A percentile compares a stretch with the other conserved stretches of the same genome.
phyloP scores from a whole-genome alignment of 2,797 vertebrate genomes.

The Sebastes itinus region DNA sequence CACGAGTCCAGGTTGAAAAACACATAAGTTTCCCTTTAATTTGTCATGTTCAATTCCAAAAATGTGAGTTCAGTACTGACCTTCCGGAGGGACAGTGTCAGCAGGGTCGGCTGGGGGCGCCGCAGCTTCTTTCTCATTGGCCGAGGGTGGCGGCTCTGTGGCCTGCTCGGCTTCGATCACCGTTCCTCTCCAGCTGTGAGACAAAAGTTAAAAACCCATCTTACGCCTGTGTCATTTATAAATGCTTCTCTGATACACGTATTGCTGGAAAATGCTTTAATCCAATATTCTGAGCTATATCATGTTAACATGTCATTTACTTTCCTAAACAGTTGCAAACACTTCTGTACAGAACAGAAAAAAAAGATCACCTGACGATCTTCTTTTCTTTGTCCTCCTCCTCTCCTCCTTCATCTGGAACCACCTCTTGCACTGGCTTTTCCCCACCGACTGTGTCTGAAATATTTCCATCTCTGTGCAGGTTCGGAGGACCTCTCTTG shows the following conservation, averaged over 20 bases:
- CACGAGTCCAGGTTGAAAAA: not conserved
- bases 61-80: slow-evolving; percentile 39
- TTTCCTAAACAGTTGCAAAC: not conserved
- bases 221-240: not conserved
- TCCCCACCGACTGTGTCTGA: slow-evolving; percentile 59
- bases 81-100: slow-evolving; percentile 44
- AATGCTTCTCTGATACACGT: not conserved
- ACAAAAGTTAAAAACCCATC: not conserved
- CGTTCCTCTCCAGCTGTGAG: slow-evolving; percentile 90
- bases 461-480: slow-evolving; percentile 69
- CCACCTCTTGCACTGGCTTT: slow-evolving; percentile 33
- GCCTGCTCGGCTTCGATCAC: slow-evolving; percentile 90
- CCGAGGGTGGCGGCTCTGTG: slow-evolving; percentile 80
- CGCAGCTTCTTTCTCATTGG: slow-evolving; percentile 67
- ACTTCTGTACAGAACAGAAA: not conserved
- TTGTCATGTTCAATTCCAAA: not conserved
- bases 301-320: not conserved
- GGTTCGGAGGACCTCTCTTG: slow-evolving; percentile 70
- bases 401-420: slow-evolving; percentile 53
- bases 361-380: slow-evolving; percentile 83
- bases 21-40: fast-evolving
- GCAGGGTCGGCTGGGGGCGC: slow-evolving; percentile 24
- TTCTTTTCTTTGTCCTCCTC: slow-evolving; percentile 74
- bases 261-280: not conserved
- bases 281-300: not conserved